These are phyloP conservation scores for Eretmocerus hayati DNA, from an alignment of 2,888 invertebrate genomes.

Conservation along the genomic window DNA sequence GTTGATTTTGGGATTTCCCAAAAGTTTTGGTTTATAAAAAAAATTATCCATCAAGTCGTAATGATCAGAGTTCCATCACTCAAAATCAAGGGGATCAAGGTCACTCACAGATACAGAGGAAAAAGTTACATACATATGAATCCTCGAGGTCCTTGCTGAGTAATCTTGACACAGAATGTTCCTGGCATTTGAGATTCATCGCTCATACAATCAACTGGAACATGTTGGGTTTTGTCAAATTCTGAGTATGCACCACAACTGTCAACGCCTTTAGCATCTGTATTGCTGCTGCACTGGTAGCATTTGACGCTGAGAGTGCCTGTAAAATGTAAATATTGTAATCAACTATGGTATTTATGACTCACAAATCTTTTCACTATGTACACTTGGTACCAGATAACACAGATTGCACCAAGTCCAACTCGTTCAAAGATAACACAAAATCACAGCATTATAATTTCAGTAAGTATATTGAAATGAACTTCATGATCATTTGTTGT, in stretches of 20 bases:
- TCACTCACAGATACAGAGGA: no score
- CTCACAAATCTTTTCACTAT: no score
- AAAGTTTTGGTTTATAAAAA: neutral
- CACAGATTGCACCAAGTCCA: no score
- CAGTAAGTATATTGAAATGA: no score
- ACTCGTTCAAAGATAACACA: no score
- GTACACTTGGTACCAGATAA: no score
- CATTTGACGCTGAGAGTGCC: slow-evolving; percentile 82
- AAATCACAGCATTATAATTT: no score
- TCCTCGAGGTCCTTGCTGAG: slow-evolving; percentile 88
- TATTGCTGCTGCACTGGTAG: slow-evolving; percentile 87
- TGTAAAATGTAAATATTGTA: no score
- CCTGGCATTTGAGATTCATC: slow-evolving; percentile 75
- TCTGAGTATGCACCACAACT: slow-evolving; percentile 83
- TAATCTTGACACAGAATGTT: slow-evolving; percentile 91
- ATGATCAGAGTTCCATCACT: neutral
- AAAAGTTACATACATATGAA: slow-evolving; percentile 92
- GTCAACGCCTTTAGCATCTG: slow-evolving; percentile 72
- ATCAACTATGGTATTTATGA: no score
- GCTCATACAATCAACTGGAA: slow-evolving; percentile 87
- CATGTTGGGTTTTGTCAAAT: slow-evolving; percentile 79
- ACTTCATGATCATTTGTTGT: no score
- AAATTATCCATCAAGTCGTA: neutral
- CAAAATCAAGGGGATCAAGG: no score
- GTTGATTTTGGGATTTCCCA: no score